Conservation (phyloP, 2,797 vertebrate species). For the Schizopygopsis pylzovi region DNA sequence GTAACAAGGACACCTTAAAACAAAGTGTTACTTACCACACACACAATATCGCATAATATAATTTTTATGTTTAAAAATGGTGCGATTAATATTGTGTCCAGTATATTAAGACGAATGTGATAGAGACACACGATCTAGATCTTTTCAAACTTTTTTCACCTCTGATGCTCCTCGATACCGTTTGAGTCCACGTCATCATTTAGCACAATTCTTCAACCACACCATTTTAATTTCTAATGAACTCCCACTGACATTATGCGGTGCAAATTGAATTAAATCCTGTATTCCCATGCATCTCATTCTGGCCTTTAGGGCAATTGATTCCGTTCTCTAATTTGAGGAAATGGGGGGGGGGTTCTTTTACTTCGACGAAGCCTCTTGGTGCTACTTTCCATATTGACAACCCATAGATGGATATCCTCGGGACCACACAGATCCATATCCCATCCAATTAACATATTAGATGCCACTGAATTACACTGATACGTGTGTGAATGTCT, state of each 20-base stretch:
- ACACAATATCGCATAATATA: background rate
- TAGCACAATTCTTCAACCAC: conserved; percentile 7
- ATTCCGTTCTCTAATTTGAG: conserved; percentile 28
- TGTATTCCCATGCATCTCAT: conserved; percentile 19
- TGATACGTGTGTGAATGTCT: conserved; percentile 34
- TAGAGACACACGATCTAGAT: background rate
- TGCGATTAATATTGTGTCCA: background rate
- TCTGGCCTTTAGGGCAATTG: conserved; percentile 39
- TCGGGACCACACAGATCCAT: conserved; percentile 1
- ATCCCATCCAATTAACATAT: conserved; percentile 46
- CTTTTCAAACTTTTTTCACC: conserved; percentile 1
- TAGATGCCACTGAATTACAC: conserved; percentile 23
- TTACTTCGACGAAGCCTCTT: background rate
- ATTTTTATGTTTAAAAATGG: background rate
- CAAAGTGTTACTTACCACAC: too few relatives aligned
- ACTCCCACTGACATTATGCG: conserved; percentile 4
- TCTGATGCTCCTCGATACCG: background rate
- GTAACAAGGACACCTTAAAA: too few relatives aligned
- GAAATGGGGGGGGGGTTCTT: conserved; percentile 17
- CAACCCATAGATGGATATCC: conserved; percentile 27
- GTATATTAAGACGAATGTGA: background rate
- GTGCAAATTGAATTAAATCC: conserved; percentile 50
- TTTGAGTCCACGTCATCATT: background rate
- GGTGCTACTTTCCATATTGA: conserved; percentile 27
- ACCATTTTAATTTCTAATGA: conserved; percentile 21